phyloP scores from a whole-genome alignment of 2,888 invertebrate genomes.

The Eubasilissa splendida region DNA sequence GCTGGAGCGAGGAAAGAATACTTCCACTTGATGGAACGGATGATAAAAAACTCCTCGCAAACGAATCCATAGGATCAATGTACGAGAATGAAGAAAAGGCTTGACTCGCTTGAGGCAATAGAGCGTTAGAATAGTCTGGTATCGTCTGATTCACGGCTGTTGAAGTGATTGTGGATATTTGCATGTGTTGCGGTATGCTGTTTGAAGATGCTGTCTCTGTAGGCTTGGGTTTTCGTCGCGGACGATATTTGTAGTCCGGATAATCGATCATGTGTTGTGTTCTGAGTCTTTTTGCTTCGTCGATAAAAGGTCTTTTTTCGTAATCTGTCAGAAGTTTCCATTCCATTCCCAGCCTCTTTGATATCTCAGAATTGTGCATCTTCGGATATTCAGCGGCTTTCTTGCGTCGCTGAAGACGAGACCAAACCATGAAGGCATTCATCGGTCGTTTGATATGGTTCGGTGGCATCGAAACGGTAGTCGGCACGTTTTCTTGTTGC shows the following conservation, averaged over 20 bases:
- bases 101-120: constrained; percentile 62
- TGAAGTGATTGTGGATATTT: background rate
- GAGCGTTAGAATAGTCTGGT: constrained; percentile 53
- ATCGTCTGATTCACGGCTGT: constrained; percentile 4
- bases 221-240: constrained; percentile 74
- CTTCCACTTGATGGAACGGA: constrained; percentile 42
- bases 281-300: constrained; percentile 88
- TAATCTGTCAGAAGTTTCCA: constrained; percentile 87
- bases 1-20: constrained; percentile 40
- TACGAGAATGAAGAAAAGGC: constrained; percentile 60
- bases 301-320: constrained; percentile 90
- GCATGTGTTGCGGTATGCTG: background rate
- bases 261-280: constrained; percentile 81
- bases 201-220: background rate
- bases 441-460: constrained; percentile 94
- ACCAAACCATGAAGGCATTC: constrained; percentile 99
- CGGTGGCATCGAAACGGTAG: constrained; percentile 13
- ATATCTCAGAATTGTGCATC: constrained; percentile 85
- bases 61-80: constrained; percentile 49
- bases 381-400: constrained; percentile 89
- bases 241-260: constrained; percentile 81
- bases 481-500: constrained; percentile 12
- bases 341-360: constrained; percentile 86
- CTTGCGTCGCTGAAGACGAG: constrained; percentile 87
- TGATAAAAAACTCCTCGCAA: constrained; percentile 51